phyloP scores from a whole-genome alignment of 1,140 invertebrate species.

The Tyrophagus putrescentiae region DNA sequence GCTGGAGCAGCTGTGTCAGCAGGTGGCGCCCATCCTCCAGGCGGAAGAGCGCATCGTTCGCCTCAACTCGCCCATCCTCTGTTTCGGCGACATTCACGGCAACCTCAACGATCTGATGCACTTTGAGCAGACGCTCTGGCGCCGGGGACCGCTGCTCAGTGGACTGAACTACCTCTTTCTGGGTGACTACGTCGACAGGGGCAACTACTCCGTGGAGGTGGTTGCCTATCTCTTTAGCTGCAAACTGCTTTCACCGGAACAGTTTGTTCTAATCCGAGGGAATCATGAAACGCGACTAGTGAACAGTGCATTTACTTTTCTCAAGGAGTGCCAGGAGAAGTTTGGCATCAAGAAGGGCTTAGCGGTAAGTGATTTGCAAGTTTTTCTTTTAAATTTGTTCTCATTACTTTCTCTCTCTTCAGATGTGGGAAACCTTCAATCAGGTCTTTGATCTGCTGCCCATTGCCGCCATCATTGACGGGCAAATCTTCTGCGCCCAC shows the following conservation, averaged over 20 bases:
- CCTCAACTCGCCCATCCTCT: slow-evolving; percentile 39
- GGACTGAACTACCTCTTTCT: slow-evolving; percentile 45
- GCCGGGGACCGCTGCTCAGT: slow-evolving; percentile 42
- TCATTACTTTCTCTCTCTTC: no score
- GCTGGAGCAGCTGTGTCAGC: slow-evolving; percentile 21
- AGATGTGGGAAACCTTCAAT: slow-evolving; percentile 53
- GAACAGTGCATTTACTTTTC: slow-evolving; percentile 55
- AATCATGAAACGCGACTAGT: slow-evolving; percentile 49
- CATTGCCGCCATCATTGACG: slow-evolving; percentile 51
- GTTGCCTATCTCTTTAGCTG: slow-evolving; percentile 45
- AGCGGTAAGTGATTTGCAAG: no score
- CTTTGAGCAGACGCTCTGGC: slow-evolving; percentile 47
- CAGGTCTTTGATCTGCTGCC: slow-evolving; percentile 54
- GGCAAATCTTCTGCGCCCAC: slow-evolving; percentile 51
- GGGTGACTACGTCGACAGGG: slow-evolving; percentile 52
- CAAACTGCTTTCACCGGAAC: slow-evolving; percentile 44
- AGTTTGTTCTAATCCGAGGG: slow-evolving; percentile 45
- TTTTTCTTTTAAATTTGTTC: slow-evolving; percentile 60
- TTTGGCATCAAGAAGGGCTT: slow-evolving; percentile 47
- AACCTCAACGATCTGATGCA: slow-evolving; percentile 43
- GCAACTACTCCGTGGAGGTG: slow-evolving; percentile 42
- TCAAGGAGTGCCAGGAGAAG: slow-evolving; percentile 46
- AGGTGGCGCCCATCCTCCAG: slow-evolving; percentile 2
- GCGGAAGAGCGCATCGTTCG: slow-evolving; percentile 18
- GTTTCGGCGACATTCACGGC: slow-evolving; percentile 44